Evolutionary conservation across 2,113 vertebrate species (phyloP), one percentile per base, ranked within the genome.

Genomic region (Sylvia atricapilla): DNA sequence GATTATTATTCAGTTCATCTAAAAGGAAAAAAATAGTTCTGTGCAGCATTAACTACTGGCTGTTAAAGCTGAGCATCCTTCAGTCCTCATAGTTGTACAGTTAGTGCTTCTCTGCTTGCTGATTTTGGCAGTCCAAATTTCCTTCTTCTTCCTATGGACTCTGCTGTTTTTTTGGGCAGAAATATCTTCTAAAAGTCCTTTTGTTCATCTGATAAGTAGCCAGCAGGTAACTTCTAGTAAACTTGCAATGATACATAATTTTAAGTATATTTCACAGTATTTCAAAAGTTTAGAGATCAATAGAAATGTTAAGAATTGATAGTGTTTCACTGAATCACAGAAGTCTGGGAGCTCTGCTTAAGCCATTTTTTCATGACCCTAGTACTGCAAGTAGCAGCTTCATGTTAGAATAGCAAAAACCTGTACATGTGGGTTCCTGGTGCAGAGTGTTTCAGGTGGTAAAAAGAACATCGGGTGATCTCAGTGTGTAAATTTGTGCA

Each of bases 351-450:
- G 15, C 56, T 63, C 20, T 66, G 23, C 35, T 74, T 39, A 14
- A 5, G 2, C 28, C 15, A 2, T 74, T 74, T 82, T 77, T 30
- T 80, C 10, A 3, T 68, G 6, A 22, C 41, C 37, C 31, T 44
- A 44, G 12, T 58, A 21, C 52, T 9, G 14, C 30, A 35, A 43
- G 18, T 49, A 67, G 56, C 56, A 83, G 9, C 37, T 64, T 78
- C 15, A 2, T 16, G 30, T 60, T 23, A 21, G 27, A 68, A 16
- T 1, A 64, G 55, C 23, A 25, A 30, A 43, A 70, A 33, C 11
- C n/a, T 10, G 7, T 10, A 4, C 12, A 11, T 2, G 1, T 43
- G 31, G 31, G 4, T 75, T 73, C 4, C 0, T 41, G 49, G 66
- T 15, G 25, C 64, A 31, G 20, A 35, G 43, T 24, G 31, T 33